Percentiles rank a stretch among this genome's conserved stretches.
phyloP scores from a whole-genome alignment of 64 coral and sea anemone genomes.

The Pocillopora verrucosa region DNA sequence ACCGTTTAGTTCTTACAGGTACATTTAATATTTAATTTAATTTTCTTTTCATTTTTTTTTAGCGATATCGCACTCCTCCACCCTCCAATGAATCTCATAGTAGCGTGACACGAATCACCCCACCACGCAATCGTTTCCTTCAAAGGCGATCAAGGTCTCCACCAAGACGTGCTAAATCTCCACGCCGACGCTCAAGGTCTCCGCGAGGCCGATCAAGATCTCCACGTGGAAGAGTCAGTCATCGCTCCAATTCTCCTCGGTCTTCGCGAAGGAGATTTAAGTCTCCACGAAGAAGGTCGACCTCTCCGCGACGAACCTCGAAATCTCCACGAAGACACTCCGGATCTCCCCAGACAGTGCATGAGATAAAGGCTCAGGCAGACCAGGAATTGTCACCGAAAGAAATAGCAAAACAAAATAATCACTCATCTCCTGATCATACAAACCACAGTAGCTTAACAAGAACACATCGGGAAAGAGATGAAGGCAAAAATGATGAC shows the following conservation, averaged over 20 bases:
- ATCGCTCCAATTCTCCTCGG: background rate
- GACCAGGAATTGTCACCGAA: background rate
- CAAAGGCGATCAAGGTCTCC: slow-evolving; percentile 14
- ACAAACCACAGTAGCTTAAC: background rate
- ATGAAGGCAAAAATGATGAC: background rate
- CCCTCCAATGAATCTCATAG: background rate
- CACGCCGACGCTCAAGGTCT: background rate
- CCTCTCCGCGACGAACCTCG: background rate
- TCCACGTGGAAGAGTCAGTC: background rate
- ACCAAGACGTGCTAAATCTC: background rate
- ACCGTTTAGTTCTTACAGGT: too few relatives aligned
- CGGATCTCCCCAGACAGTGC: background rate
- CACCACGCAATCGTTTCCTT: background rate
- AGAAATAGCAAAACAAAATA: background rate
- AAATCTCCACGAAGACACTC: background rate
- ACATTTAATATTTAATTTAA: background rate
- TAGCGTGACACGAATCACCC: background rate
- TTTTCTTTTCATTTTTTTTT: background rate
- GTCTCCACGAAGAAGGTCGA: background rate
- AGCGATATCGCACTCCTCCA: slow-evolving; percentile 61
- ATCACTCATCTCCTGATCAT: background rate
- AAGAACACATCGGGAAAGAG: background rate
- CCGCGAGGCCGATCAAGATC: background rate
- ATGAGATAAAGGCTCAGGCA: background rate
- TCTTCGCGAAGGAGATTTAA: background rate